A percentile compares a stretch with the other conserved stretches of the same genome.
phyloP scores from a whole-genome alignment of 2,797 vertebrate species.

The Epinephelus awoara region DNA sequence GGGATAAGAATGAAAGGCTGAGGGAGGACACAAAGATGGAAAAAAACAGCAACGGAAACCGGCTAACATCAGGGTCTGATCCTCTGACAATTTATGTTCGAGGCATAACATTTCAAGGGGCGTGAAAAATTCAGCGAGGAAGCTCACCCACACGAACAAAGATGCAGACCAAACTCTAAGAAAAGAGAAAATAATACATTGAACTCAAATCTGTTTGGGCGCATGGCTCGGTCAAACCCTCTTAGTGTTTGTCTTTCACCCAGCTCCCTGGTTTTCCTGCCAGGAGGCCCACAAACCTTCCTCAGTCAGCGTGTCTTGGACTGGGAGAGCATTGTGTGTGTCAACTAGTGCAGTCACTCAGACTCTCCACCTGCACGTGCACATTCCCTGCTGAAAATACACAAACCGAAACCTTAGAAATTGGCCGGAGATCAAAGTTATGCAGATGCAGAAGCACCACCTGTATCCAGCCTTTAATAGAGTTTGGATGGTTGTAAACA shows the following conservation, averaged over 20 bases:
- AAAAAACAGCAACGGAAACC: slow-evolving; percentile 48
- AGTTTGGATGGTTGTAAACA: not conserved
- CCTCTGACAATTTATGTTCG: slow-evolving; percentile 57
- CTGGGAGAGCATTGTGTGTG: slow-evolving; percentile 61
- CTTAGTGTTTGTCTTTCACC: slow-evolving; percentile 67
- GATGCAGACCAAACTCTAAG: slow-evolving; percentile 39
- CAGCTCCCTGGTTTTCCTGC: slow-evolving; percentile 45
- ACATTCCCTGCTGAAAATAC: slow-evolving; percentile 51
- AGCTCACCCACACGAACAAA: slow-evolving; percentile 43
- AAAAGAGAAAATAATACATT: slow-evolving; percentile 26
- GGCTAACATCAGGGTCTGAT: slow-evolving; percentile 52
- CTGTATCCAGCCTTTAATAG: slow-evolving; percentile 24
- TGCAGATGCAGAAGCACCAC: slow-evolving; percentile 19
- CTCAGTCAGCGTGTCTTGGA: slow-evolving; percentile 37
- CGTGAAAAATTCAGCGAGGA: slow-evolving; percentile 56
- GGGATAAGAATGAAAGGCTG: slow-evolving; percentile 67
- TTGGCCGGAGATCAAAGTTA: slow-evolving; percentile 55
- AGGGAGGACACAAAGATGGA: slow-evolving; percentile 53
- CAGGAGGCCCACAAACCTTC: slow-evolving; percentile 45
- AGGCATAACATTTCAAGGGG: slow-evolving; percentile 55
- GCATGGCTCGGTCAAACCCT: slow-evolving; percentile 23
- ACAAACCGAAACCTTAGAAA: slow-evolving; percentile 36
- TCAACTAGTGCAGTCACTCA: slow-evolving; percentile 23
- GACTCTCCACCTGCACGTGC: slow-evolving; percentile 40
- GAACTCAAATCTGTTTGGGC: slow-evolving; percentile 50